Conservation (phyloP, 2,888 invertebrate species). For the Clanis bilineata region DNA sequence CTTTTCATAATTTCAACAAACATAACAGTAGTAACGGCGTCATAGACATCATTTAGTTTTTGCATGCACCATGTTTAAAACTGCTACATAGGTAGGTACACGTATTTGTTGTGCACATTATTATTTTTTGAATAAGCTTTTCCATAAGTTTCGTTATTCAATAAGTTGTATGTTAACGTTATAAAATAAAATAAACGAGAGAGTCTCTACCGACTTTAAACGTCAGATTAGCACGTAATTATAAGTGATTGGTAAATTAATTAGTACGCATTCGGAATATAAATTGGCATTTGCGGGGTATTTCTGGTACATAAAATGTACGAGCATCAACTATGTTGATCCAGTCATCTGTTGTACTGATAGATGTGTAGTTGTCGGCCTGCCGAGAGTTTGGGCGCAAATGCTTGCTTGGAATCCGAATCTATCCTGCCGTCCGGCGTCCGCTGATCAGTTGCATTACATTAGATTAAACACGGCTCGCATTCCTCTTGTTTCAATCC, state of each 20-base stretch:
- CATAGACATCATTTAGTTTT: not conserved
- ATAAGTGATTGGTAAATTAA: constrained; percentile 45
- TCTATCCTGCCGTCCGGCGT: constrained; percentile 57
- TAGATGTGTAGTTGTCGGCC: constrained; percentile 27
- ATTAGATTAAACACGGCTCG: constrained; percentile 69
- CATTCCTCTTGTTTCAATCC: constrained; percentile 53
- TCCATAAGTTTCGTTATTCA: too few relatives aligned
- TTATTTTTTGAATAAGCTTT: too few relatives aligned
- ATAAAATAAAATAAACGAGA: not conserved
- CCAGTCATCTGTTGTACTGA: constrained; percentile 23
- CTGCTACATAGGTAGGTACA: too few relatives aligned
- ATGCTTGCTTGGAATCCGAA: constrained; percentile 73
- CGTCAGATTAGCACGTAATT: constrained; percentile 50
- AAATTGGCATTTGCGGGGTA: not conserved
- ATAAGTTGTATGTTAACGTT: not conserved
- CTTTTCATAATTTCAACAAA: not conserved
- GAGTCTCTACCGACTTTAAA: constrained; percentile 33
- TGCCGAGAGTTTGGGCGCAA: constrained; percentile 32
- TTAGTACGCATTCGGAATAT: constrained; percentile 40
- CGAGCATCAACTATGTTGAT: constrained; percentile 14
- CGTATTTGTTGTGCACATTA: too few relatives aligned
- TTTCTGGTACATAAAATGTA: constrained; percentile 1
- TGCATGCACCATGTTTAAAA: too few relatives aligned
- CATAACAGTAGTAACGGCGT: not conserved
- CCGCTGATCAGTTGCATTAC: constrained; percentile 68